These are phyloP conservation scores for Acropora tenuis DNA, from an alignment of 64 coral and sea anemone genomes.

Conservation along the genomic window DNA sequence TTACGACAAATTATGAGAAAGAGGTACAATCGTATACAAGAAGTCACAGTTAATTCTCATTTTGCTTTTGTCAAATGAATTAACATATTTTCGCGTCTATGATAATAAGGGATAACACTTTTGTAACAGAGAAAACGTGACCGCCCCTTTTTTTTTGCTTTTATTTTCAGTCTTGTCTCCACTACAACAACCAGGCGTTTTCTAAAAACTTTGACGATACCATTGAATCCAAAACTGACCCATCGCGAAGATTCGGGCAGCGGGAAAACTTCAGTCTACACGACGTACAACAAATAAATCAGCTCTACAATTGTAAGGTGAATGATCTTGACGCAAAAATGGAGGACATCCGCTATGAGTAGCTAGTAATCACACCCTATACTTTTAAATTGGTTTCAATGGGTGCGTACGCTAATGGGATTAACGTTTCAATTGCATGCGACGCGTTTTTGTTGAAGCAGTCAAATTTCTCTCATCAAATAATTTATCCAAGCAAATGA, in stretches of 20 bases:
- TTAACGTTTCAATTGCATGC: too few relatives aligned
- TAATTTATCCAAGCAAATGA: too few relatives aligned
- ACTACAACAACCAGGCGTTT: slow-evolving; percentile 73
- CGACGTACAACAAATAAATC: slow-evolving; percentile 54
- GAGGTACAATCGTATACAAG: too few relatives aligned
- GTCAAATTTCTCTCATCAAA: too few relatives aligned
- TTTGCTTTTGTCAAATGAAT: too few relatives aligned
- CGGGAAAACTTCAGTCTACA: slow-evolving; percentile 37
- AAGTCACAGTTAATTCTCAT: too few relatives aligned
- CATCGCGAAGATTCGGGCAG: slow-evolving; percentile 47
- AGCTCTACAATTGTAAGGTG: slow-evolving; percentile 30
- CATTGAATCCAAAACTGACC: background rate
- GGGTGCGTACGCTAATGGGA: too few relatives aligned
- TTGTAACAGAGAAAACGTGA: too few relatives aligned
- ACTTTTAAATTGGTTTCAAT: background rate
- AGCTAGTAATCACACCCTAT: background rate
- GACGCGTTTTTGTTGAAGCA: too few relatives aligned
- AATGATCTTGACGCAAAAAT: background rate
- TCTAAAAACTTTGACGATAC: slow-evolving; percentile 31
- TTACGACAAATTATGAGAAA: too few relatives aligned
- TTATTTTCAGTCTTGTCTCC: slow-evolving; percentile 52
- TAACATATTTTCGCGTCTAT: too few relatives aligned
- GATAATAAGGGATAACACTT: too few relatives aligned
- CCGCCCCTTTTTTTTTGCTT: background rate
- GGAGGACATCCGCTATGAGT: background rate